Evolutionary conservation across 2,888 invertebrate genomes (phyloP).

Genomic region (Erebia ligea): DNA sequence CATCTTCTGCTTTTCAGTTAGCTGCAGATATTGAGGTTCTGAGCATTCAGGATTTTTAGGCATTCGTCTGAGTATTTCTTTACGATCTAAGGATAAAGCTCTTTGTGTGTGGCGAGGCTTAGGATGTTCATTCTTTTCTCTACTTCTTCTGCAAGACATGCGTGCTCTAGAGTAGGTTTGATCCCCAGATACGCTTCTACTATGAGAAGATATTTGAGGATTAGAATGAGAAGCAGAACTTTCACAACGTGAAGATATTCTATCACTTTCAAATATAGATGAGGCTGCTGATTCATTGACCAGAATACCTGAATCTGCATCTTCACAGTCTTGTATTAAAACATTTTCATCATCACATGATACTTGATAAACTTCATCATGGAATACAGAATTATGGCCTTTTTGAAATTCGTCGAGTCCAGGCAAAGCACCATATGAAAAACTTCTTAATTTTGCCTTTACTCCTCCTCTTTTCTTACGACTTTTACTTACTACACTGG

Average conservation of each 20-base stretch:
- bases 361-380: slow-evolving; percentile 81
- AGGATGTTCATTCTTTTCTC: slow-evolving; percentile 66
- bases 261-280: slow-evolving; percentile 84
- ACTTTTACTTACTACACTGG: slow-evolving; percentile 61
- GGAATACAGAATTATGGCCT: slow-evolving; percentile 84
- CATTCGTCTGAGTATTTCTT: slow-evolving; percentile 79
- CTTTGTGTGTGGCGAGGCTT: slow-evolving; percentile 74
- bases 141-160: slow-evolving; percentile 69
- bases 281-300: slow-evolving; percentile 88
- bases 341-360: slow-evolving; percentile 81
- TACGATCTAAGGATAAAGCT: slow-evolving; percentile 81
- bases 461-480: slow-evolving; percentile 72
- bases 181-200: slow-evolving; percentile 78
- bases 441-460: slow-evolving; percentile 85
- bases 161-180: slow-evolving; percentile 70
- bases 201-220: slow-evolving; percentile 67
- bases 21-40: slow-evolving; percentile 73
- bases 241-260: slow-evolving; percentile 79
- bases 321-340: slow-evolving; percentile 85
- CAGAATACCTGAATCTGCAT: slow-evolving; percentile 89
- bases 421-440: slow-evolving; percentile 89
- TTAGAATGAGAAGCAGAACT: slow-evolving; percentile 78
- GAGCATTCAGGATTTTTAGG: slow-evolving; percentile 69
- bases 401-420: slow-evolving; percentile 88
- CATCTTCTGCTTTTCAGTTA: slow-evolving; percentile 79